Conservation (phyloP, 2,797 vertebrate species). For the Notolepis coatsorum region DNA sequence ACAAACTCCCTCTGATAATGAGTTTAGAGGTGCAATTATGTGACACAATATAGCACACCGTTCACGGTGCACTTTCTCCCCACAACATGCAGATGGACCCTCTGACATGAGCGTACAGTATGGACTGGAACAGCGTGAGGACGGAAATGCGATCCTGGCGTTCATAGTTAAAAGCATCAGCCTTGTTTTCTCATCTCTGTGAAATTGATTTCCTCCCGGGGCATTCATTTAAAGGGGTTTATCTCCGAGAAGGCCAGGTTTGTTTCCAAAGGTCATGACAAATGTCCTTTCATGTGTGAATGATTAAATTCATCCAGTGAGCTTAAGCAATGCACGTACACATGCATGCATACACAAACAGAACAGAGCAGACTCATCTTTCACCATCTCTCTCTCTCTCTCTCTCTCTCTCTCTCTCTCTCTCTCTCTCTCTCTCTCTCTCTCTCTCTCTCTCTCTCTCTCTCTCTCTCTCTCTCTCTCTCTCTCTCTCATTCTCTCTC, state of each 20-base stretch:
- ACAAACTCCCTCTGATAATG: constrained; percentile 38
- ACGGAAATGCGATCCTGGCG: constrained; percentile 39
- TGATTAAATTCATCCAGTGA: constrained; percentile 73
- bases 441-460: constrained; percentile 24
- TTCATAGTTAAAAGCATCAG: constrained; percentile 60
- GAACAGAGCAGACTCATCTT: neutral
- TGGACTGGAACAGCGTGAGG: constrained; percentile 23
- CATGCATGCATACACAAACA: constrained; percentile 27
- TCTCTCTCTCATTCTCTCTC: neutral
- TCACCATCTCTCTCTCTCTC: constrained; percentile 20
- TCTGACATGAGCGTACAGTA: constrained; percentile 34
- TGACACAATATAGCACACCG: constrained; percentile 59
- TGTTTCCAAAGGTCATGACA: constrained; percentile 81
- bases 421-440: neutral
- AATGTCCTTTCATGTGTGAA: constrained; percentile 76
- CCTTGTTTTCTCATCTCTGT: constrained; percentile 51
- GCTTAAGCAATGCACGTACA: constrained; percentile 31
- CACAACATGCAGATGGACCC: constrained; percentile 58
- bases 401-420: neutral
- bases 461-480: neutral
- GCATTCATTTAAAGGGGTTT: constrained; percentile 68
- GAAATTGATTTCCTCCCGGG: constrained; percentile 72
- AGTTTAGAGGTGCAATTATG: constrained; percentile 49
- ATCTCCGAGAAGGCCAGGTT: constrained; percentile 61
- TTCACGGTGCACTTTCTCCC: constrained; percentile 47